Conservation (phyloP, 2,797 vertebrate species). For the Ciconia nigra region DNA sequence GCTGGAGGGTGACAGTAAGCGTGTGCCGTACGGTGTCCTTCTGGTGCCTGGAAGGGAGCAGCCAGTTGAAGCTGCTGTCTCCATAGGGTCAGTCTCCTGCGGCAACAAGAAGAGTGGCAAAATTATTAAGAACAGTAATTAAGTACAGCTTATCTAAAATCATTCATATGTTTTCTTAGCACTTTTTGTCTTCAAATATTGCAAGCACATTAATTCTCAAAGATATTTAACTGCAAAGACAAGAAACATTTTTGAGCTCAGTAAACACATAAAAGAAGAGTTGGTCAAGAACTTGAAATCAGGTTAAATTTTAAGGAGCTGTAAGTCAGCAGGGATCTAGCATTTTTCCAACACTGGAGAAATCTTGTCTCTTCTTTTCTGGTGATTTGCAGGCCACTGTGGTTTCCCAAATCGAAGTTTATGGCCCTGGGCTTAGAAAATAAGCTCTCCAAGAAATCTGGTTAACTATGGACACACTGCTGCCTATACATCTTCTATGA, state of each 20-base stretch:
- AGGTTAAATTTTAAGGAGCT: neutral
- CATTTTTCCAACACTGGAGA: neutral
- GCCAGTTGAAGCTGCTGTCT: fast-evolving
- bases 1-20: neutral
- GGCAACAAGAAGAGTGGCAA: neutral
- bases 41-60: neutral
- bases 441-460: neutral
- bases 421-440: neutral
- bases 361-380: neutral
- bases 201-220: neutral
- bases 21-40: fast-evolving
- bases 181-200: neutral
- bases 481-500: neutral
- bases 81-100: neutral
- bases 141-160: neutral
- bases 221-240: neutral
- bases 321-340: neutral
- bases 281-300: neutral
- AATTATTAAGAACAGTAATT: neutral
- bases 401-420: neutral
- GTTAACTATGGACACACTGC: neutral
- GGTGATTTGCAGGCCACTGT: neutral
- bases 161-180: neutral
- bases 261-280: neutral
- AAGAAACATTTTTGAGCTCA: neutral